These are phyloP conservation scores for Oceanites oceanicus DNA, from an alignment of 2,113 vertebrate species.

Conservation along the genomic window DNA sequence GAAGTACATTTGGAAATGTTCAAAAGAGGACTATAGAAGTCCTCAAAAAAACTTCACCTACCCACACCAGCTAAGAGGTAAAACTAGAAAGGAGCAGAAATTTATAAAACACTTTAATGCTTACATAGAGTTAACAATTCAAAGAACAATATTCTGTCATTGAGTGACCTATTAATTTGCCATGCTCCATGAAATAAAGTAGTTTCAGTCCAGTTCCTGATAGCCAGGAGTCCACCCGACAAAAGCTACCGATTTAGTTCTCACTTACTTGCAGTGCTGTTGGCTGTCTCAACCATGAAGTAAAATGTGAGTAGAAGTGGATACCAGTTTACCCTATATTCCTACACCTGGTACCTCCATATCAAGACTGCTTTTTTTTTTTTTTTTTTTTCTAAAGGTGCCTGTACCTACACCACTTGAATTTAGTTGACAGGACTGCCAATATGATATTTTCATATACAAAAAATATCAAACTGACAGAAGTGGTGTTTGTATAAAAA, in stretches of 20 bases:
- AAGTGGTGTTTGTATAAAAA: background rate
- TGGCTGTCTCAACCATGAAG: background rate
- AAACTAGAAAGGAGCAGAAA: background rate
- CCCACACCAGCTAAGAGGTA: background rate
- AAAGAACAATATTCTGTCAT: background rate
- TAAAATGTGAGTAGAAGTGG: background rate
- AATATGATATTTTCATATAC: background rate
- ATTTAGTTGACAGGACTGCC: background rate
- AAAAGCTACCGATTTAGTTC: background rate
- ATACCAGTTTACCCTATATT: background rate
- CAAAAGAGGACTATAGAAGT: background rate
- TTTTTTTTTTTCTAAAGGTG: background rate
- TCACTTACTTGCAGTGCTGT: background rate
- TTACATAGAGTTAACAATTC: constrained; percentile 16
- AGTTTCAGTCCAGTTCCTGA: background rate
- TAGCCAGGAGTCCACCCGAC: background rate
- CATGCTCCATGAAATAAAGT: background rate
- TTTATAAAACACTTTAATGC: background rate
- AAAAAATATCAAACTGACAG: background rate
- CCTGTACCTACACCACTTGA: background rate
- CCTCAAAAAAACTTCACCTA: background rate
- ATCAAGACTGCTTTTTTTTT: background rate
- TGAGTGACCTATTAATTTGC: constrained; percentile 1
- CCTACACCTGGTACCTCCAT: background rate
- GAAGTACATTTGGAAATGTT: background rate